A percentile compares a stretch with the other conserved stretches of the same genome.
Evolutionary conservation across 30 jellyfish, hydroid and myxozoan genomes (phyloP).

Genomic region (Calvadosia cruxmelitensis): DNA sequence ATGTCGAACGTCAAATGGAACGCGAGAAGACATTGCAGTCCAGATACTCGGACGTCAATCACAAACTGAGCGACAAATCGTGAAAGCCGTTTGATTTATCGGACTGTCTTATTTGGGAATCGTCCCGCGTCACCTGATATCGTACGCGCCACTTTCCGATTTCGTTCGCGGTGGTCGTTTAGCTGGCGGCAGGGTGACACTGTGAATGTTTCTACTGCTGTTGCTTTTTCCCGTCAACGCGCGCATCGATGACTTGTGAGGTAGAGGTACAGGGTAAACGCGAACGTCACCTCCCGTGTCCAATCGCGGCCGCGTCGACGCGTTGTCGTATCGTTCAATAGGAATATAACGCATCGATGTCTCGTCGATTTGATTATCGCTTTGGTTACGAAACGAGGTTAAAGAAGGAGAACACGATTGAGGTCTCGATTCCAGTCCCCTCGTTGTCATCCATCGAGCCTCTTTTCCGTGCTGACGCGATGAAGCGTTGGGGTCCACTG

Average conservation of each 20-base stretch:
- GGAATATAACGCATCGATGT: neutral
- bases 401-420: neutral
- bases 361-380: neutral
- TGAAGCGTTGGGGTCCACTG: neutral
- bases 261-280: neutral
- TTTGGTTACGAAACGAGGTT: neutral
- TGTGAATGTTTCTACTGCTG: neutral
- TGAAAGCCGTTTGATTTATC: neutral
- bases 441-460: neutral
- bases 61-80: neutral
- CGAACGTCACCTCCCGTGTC: too few species aligned
- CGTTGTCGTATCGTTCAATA: neutral
- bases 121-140: neutral
- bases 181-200: neutral
- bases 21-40: constrained; percentile 77
- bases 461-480: neutral
- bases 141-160: neutral
- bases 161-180: neutral
- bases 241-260: neutral
- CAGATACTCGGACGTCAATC: constrained; percentile 56
- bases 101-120: neutral
- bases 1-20: constrained; percentile 85
- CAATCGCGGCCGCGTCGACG: neutral
- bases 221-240: neutral
- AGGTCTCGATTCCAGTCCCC: neutral